Evolutionary conservation across 2,888 invertebrate species (phyloP).

Genomic region (Pammene aurita): DNA sequence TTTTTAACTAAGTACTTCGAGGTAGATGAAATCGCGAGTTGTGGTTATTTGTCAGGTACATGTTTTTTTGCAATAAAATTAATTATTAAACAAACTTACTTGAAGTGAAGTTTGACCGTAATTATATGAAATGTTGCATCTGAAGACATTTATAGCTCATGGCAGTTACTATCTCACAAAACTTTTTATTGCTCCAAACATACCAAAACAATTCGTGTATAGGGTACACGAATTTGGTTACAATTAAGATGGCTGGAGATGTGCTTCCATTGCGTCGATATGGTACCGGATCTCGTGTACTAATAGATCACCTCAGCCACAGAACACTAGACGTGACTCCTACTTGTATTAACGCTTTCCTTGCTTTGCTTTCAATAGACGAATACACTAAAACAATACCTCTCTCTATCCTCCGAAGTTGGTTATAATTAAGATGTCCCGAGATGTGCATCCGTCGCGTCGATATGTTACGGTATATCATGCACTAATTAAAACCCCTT

Average conservation of each 20-base stretch:
- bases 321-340: slow-evolving; percentile 20
- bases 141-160: too few species aligned
- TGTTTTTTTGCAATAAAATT: too few species aligned
- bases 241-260: slow-evolving; percentile 12
- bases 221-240: background rate
- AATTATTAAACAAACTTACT: too few species aligned
- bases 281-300: slow-evolving; percentile 15
- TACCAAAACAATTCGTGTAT: too few species aligned
- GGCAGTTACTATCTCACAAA: too few species aligned
- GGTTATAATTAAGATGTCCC: slow-evolving; percentile 11
- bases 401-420: background rate
- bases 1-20: too few species aligned
- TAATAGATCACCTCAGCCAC: slow-evolving; percentile 15
- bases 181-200: too few species aligned
- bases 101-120: too few species aligned
- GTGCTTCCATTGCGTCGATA: slow-evolving; percentile 24
- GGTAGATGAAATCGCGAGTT: too few species aligned
- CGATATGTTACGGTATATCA: slow-evolving; percentile 17
- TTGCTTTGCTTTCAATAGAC: background rate
- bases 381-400: background rate
- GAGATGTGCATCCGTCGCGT: slow-evolving; percentile 22
- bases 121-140: too few species aligned
- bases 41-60: too few species aligned
- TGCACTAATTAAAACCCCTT: slow-evolving; percentile 30
- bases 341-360: background rate